Evolutionary conservation across 2,113 vertebrate species (phyloP), one percentile per base, ranked within the genome.

Genomic region (Boulengeromyrus knoepffleri): DNA sequence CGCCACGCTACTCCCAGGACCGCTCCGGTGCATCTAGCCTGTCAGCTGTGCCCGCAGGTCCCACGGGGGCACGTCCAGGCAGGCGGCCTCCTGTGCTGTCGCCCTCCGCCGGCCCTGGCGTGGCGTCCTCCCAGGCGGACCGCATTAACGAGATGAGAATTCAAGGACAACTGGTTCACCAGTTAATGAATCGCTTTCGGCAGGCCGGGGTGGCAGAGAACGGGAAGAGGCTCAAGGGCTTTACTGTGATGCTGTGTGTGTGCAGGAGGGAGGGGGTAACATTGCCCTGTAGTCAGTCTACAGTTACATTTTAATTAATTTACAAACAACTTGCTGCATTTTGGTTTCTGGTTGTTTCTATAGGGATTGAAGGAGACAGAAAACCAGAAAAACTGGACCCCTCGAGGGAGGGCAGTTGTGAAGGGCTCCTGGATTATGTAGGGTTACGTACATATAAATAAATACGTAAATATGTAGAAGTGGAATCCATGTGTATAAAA

Each of bases 151-250:
- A 86, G 47, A 86, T 86, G 52, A 46, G 89, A 86, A 90, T 85
- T 90, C 83, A 90, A 90, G 83, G 56, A 83, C 47, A 86, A 85
- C 46, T 85, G 42, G 24, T 90, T 90, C 52, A 66, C 70, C 70
- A 52, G 66, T 36, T 89, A 89, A 89, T 80, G 77, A 83, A 83
- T 85, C 58, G 42, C 45, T 70, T 52, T 90, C 56, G 56, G 45
- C 45, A 62, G 13, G 53, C 56, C 24, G 7, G 56, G 46, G 53
- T 89, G 31, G 39, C 52, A 27, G 45, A 19, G 39, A 46, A 50
- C 7, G 31, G 46, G 27, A 50, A 77, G 88, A 77, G 88, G 52
- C 87, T 62, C 52, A 17, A 12, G 50, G 87, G 80, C 12, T 88
- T 27, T 83, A 6, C 52, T 88, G 62, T 87, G 36, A 56, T 45